Conservation (phyloP, 1,140 invertebrate genomes). For the Mizuhopecten yessoensis region DNA sequence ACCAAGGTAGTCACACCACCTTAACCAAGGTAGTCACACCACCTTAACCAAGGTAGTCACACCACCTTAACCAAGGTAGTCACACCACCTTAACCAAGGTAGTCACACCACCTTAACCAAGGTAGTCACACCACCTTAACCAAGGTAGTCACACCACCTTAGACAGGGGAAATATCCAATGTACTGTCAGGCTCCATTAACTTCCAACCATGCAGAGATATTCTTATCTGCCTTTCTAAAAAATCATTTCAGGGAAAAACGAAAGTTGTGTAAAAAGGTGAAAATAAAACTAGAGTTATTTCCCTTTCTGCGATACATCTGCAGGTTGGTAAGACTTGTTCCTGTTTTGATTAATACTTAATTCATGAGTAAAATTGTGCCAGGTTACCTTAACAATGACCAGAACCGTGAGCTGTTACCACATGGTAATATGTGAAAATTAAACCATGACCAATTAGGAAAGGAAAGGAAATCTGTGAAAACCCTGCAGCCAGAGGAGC, state of each 20-base stretch:
- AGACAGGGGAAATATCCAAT: background rate
- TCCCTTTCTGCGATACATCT: background rate
- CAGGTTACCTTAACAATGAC: background rate
- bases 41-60: no score
- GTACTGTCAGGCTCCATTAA: background rate
- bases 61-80: no score
- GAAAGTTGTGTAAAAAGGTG: background rate
- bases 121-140: no score
- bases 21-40: no score
- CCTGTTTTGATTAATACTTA: background rate
- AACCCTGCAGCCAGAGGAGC: background rate
- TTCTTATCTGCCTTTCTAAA: background rate
- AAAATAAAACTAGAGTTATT: background rate
- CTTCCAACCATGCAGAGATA: background rate
- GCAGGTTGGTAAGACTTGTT: background rate
- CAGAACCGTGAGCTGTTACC: background rate
- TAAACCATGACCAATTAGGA: conserved; percentile 15
- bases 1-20: no score
- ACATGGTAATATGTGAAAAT: background rate
- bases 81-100: no score
- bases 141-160: background rate
- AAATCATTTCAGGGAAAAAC: background rate
- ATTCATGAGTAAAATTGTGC: background rate
- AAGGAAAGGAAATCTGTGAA: conserved; percentile 19
- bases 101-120: no score